phyloP scores from a whole-genome alignment of 2,888 invertebrate species.

The Euclidia mi region DNA sequence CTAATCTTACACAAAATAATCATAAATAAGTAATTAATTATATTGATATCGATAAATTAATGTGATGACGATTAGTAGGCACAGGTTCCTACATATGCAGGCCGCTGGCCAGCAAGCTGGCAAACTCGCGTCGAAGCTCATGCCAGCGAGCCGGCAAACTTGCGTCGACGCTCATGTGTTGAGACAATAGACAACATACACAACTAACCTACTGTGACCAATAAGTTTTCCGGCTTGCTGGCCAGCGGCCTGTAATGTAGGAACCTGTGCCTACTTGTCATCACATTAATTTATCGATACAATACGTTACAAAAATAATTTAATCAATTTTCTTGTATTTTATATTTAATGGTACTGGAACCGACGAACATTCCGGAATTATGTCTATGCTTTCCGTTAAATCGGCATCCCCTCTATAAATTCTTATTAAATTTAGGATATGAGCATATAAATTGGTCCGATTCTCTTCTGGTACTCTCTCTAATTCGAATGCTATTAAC shows the following conservation, averaged over 20 bases:
- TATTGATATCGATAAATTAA: too few species aligned
- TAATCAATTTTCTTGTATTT: conserved; percentile 21
- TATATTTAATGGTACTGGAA: conserved; percentile 20
- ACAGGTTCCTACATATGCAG: conserved; percentile 20
- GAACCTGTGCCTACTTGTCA: too few species aligned
- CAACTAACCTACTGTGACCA: too few species aligned
- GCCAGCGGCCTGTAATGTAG: too few species aligned
- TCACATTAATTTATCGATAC: conserved; percentile 11
- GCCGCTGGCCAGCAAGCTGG: conserved; percentile 19
- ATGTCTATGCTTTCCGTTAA: conserved; percentile 9
- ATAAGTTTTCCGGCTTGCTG: conserved; percentile 18
- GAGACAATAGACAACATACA: too few species aligned
- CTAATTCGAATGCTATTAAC: conserved; percentile 17
- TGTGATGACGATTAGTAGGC: too few species aligned
- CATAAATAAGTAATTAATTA: too few species aligned
- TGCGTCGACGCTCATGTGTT: too few species aligned
- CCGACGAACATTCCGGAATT: conserved; percentile 17
- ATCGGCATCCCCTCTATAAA: conserved; percentile 10
- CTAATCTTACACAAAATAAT: too few species aligned
- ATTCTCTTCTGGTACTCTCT: conserved; percentile 18
- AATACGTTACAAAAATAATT: conserved; percentile 16
- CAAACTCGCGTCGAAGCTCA: conserved; percentile 16
- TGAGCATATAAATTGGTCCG: conserved; percentile 11
- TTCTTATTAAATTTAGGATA: conserved; percentile 12
- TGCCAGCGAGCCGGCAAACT: not conserved